Evolutionary conservation across 2,113 vertebrate species (phyloP), one percentile per base, ranked within the genome.

Genomic region (Mustela lutreola): DNA sequence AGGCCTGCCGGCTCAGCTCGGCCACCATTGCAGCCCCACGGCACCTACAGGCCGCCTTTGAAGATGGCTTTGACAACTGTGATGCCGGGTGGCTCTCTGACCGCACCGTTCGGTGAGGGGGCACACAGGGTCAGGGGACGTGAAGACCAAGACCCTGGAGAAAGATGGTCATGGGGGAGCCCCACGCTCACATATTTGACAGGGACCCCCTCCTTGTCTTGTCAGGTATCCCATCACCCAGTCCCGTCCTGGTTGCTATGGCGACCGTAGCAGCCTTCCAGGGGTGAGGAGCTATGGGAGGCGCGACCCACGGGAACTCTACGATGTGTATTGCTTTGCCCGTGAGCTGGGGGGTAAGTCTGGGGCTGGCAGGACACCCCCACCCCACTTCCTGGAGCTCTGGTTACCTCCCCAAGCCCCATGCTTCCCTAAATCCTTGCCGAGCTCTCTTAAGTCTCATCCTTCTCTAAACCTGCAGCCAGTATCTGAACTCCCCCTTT

Each of bases 51-150:
- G 99, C 99, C 2, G 99, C 99, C 39, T 99, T 99, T 3, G 99
- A 99, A 80, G 99, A 99, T 0, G 99, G 99, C 88, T 99, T 99
- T 10, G 99, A 99, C 98, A 99, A 99, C 98, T 99, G 99, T 4
- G 99, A 99, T 1, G 99, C 99, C 0, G 99, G 99, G 82, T 99
- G 99, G 99, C 99, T 99, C 26, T 99, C 99, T 0, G 99, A 99
- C 98, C 99, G 98, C 98, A 99, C 99, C 0, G 99, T 99, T 82
- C 98, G 99, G 99, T 99, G 97, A 91, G 98, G 0, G 33, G 1
- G 14, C 0, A 8, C 80, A 97, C 76, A 96, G 84, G 0, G 1
- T 22, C 53, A 82, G 45, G 90, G 45, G 90, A 39, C 62, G 11
- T 9, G 81, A 67, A 53, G 81, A 12, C 9, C 63, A 56, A 45